These are phyloP conservation scores for Crotalus tigris DNA, from an alignment of 2,113 vertebrate genomes.

Conservation along the genomic window DNA sequence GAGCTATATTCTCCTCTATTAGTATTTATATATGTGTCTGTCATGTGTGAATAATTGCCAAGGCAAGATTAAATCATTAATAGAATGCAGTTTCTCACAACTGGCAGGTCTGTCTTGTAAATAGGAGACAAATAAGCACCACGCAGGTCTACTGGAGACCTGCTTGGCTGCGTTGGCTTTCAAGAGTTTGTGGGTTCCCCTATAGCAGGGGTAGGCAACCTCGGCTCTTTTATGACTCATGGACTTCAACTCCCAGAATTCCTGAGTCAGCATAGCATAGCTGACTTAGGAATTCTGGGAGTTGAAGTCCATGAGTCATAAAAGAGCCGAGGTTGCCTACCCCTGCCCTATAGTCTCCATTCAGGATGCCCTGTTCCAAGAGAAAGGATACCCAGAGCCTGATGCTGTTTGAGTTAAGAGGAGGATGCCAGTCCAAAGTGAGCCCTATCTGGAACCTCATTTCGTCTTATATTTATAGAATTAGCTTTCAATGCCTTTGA, in stretches of 20 bases:
- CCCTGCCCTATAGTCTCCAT: not conserved
- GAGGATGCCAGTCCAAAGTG: constrained; percentile 15
- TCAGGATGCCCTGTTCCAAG: not conserved
- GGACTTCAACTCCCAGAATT: too few species aligned
- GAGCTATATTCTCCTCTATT: not conserved
- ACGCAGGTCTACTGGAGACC: not conserved
- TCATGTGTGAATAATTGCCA: not conserved
- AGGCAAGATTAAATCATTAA: not conserved
- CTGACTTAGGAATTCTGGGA: too few species aligned
- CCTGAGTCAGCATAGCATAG: too few species aligned
- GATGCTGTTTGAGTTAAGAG: not conserved
- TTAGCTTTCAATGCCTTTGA: not conserved
- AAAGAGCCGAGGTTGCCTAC: too few species aligned
- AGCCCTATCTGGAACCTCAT: not conserved
- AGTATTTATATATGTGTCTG: too few species aligned
- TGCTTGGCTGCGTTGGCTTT: not conserved
- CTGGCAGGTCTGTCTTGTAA: not conserved
- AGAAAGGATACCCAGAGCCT: not conserved
- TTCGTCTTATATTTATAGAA: not conserved
- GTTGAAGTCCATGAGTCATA: too few species aligned
- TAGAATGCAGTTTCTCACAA: not conserved
- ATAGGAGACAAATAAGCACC: not conserved
- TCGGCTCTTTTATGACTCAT: too few species aligned
- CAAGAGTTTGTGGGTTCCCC: not conserved
- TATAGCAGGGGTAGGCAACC: not conserved